phyloP scores from a whole-genome alignment of 2,888 invertebrate species.

The Leptothorax acervorum region DNA sequence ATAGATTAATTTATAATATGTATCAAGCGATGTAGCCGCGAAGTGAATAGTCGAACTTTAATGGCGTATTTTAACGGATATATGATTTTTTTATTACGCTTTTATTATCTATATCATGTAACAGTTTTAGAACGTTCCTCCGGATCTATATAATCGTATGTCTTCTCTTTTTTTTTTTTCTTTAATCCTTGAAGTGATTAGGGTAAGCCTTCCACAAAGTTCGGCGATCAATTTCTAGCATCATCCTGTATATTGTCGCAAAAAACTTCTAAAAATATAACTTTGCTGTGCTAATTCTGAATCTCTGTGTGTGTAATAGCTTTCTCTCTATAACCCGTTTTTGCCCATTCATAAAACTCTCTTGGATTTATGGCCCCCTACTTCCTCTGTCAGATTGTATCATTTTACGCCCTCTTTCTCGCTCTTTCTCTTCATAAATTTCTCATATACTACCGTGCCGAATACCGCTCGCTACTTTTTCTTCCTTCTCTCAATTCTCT shows the following conservation, averaged over 20 bases:
- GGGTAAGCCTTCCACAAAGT: background rate
- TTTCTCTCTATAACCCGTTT: conserved; percentile 1
- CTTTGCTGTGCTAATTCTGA: background rate
- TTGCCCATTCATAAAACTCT: conserved; percentile 12
- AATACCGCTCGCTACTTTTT: conserved; percentile 10
- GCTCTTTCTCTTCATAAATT: conserved; percentile 23
- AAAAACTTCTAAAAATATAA: conserved; percentile 20
- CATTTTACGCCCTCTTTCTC: conserved; percentile 10
- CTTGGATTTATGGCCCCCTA: background rate
- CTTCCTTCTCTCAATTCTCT: conserved; percentile 3
- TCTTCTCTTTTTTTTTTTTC: background rate
- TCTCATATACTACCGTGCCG: background rate
- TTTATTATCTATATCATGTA: background rate
- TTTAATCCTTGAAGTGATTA: background rate
- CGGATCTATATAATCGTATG: background rate
- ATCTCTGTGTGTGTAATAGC: background rate
- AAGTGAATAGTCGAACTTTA: background rate
- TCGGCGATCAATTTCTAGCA: background rate
- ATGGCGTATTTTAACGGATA: background rate
- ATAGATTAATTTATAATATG: background rate
- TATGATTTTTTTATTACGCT: background rate
- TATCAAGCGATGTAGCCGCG: background rate
- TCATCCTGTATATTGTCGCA: background rate
- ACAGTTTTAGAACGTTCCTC: background rate
- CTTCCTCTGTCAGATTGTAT: conserved; percentile 21